Evolutionary conservation across 2,797 vertebrate species (phyloP).

Genomic region (Melanotaenia trifasciata): DNA sequence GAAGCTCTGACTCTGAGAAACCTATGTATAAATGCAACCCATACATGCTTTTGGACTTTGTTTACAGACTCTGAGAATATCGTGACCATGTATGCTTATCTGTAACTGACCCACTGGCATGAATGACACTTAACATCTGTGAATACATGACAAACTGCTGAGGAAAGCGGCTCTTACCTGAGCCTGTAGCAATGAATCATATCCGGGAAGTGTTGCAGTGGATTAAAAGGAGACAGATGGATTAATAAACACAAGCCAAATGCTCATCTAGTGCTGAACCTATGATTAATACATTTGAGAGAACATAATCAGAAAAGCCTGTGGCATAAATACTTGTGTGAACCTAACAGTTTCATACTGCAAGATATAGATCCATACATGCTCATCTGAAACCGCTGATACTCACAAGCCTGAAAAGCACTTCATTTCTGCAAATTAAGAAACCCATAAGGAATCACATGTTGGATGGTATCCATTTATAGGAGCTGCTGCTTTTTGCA

Average conservation of each 20-base stretch:
- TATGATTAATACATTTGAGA: conserved; percentile 64
- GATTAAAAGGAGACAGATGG: conserved; percentile 65
- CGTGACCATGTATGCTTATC: conserved; percentile 36
- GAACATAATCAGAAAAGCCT: conserved; percentile 59
- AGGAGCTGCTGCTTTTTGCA: conserved; percentile 25
- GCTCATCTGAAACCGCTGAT: conserved; percentile 52
- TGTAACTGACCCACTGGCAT: conserved; percentile 50
- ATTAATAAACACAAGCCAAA: conserved; percentile 70
- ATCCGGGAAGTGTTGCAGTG: conserved; percentile 49
- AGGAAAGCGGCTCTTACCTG: conserved; percentile 80
- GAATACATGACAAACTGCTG: conserved; percentile 27
- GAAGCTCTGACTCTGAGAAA: conserved; percentile 25
- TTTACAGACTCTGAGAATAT: conserved; percentile 44
- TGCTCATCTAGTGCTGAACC: conserved; percentile 59
- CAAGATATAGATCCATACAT: conserved; percentile 26
- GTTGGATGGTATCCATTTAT: conserved; percentile 53
- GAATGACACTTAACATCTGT: conserved; percentile 49
- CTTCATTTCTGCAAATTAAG: conserved; percentile 53
- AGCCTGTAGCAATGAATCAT: conserved; percentile 73
- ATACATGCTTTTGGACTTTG: conserved; percentile 17
- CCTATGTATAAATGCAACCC: conserved; percentile 36
- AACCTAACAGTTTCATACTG: conserved; percentile 24
- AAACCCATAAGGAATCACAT: conserved; percentile 41
- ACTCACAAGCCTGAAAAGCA: conserved; percentile 39
- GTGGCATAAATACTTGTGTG: conserved; percentile 49